Base-by-base conservation (phyloP, 1,140 invertebrate genomes). In the Neelides sp. region DNA sequence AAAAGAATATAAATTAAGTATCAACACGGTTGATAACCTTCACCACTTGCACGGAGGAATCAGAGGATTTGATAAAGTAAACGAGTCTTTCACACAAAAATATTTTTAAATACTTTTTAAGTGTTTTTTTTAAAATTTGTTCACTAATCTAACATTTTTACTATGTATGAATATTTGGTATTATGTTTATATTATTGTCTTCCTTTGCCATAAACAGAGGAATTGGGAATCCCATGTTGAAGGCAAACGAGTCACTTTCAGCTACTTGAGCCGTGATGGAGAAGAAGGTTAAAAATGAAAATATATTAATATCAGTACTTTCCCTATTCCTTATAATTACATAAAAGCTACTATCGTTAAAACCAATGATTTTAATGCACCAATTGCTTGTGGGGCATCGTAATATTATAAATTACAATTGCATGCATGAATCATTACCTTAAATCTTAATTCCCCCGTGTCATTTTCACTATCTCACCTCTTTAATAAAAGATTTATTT, bases 1-100 rank as follows among this genome's bases (percentile, higher is more conserved):
- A 1, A 64, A 73, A 43, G 68, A 67, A 2, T 85, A 87, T 62
- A 63, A 75, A n/a, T 65, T 95, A 8, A 75, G 75, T 1, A 75
- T 77, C 40, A 96, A 95, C 62, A 61, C 70, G 28, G 75, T 75
- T 2, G 67, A 73, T 8, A 78, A 88, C 62, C 79, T 80, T 62
- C 70, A 93, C 8, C 52, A 54, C 35, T 42, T 58, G n/a, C 92
- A 98, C 69, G 92, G 93, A 3, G 92, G 92, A 0, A 65, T 78
- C 3, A 71, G 76, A 48, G 89, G 90, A 0, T 95, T 93, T 72
- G 80, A 87, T 65, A 85, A 85, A 68, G 85, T 87, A 36, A 22
- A 23, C 24, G n/a, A 10, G 15, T 22, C 36, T 45, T 41, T 5
- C 17, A 24, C 10, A 5, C 12, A 10, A 7, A 47, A 39, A 13